Evolutionary conservation across 2,113 vertebrate genomes (phyloP).

Genomic region (Archocentrus centrarchus): DNA sequence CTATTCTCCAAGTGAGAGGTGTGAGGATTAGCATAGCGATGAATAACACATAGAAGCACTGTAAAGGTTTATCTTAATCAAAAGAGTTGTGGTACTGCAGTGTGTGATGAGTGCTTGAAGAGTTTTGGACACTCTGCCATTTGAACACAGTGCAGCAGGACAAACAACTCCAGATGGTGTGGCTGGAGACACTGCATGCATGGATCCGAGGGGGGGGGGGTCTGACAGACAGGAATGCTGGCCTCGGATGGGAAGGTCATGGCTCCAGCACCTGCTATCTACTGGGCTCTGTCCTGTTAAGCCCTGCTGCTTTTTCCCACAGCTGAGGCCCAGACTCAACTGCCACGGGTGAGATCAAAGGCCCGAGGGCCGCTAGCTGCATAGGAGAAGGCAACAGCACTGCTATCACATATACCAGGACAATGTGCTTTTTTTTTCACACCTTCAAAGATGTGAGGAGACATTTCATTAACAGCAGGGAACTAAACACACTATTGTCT

Average conservation of each 20-base stretch:
- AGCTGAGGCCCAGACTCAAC: constrained; percentile 58
- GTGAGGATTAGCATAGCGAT: constrained; percentile 63
- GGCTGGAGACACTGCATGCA: constrained; percentile 67
- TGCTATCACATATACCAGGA: constrained; percentile 2
- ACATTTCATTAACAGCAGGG: constrained; percentile 18
- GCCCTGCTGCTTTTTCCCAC: constrained; percentile 63
- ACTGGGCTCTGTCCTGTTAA: constrained; percentile 48
- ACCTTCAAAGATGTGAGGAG: constrained; percentile 47
- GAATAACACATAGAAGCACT: constrained; percentile 36
- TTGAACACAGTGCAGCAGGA: constrained; percentile 50
- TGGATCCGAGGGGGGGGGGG: constrained; percentile 25
- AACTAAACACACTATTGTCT: constrained; percentile 17
- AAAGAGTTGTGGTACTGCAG: constrained; percentile 31
- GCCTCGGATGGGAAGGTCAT: constrained; percentile 68
- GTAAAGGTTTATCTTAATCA: constrained; percentile 46
- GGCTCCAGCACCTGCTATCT: constrained; percentile 74
- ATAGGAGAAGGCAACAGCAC: constrained; percentile 34
- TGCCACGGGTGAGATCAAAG: constrained; percentile 67
- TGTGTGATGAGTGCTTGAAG: constrained; percentile 60
- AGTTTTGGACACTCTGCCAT: constrained; percentile 53
- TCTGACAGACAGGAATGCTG: constrained; percentile 75
- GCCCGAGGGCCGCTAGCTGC: not conserved
- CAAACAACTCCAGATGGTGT: constrained; percentile 73
- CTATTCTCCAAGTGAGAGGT: constrained; percentile 44
- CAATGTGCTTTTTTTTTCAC: constrained; percentile 54